Evolutionary conservation across 2,888 invertebrate species (phyloP).

Genomic region (Hymenopus coronatus): DNA sequence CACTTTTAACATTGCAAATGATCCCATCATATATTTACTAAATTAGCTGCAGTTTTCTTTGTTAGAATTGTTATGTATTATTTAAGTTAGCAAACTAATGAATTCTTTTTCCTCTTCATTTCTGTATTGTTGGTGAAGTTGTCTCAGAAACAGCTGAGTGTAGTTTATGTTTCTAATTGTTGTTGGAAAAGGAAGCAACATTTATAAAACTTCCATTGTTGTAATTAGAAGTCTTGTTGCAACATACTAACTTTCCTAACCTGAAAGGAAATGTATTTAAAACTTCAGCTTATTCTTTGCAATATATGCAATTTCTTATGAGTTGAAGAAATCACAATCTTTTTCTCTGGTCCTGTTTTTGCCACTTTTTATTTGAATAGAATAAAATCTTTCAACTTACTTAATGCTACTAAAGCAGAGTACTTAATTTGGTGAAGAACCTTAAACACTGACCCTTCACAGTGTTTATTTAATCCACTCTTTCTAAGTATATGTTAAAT

Average conservation of each 20-base stretch:
- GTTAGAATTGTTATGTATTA: neutral
- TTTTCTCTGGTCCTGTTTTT: neutral
- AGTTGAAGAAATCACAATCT: neutral
- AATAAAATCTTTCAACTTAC: neutral
- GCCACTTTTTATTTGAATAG: neutral
- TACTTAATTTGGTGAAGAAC: neutral
- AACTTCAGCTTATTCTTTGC: neutral
- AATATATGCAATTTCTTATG: neutral
- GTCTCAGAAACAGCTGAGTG: too few species aligned
- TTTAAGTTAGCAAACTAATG: neutral
- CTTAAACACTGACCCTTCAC: neutral
- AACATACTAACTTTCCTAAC: neutral
- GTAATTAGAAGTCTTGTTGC: neutral
- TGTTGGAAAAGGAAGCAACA: neutral
- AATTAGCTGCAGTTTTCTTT: neutral
- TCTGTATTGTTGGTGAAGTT: too few species aligned
- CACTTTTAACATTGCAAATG: neutral
- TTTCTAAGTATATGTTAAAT: neutral
- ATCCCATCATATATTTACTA: neutral
- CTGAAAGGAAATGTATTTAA: neutral
- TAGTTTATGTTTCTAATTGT: too few species aligned
- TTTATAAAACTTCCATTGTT: neutral
- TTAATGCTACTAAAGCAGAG: neutral
- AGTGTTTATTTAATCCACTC: neutral
- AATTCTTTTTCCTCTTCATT: neutral